Evolutionary conservation across 1,140 invertebrate genomes (phyloP), one percentile per base, ranked within the genome.

Genomic region (Heliconius nattereri): DNA sequence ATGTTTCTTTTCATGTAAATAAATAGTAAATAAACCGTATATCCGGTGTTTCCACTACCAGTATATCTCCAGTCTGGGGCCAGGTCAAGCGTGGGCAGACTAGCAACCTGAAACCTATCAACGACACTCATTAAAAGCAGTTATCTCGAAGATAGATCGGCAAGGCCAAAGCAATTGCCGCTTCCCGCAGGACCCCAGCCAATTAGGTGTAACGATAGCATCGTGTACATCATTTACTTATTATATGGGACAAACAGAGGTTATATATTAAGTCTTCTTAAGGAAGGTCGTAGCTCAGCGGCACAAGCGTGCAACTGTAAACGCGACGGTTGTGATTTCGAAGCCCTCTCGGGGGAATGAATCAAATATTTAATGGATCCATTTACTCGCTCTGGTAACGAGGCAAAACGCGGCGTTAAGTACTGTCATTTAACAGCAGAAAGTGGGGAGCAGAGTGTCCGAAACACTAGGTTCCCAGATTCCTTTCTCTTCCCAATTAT

Each of bases 81-180:
- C 71, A 66, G 79, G 71, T 79, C 60, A 75, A 70, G 79, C 71
- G 79, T 80, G 57, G 79, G 79, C 40, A 76, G 73, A 75, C 54
- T 35, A 45, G 78, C 71, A 72, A 78, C 78, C 37, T 74, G 78
- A 78, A 77, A 77, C 75, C 75, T 77, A 80, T 80, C 76, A 77
- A 78, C 79, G 37, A 73, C 54, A 5, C 60, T 78, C 76, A 78
- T 72, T 78, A 81, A 40, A 75, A 72, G 72, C 60, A 75, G 52
- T 81, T 81, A 81, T 81, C 80, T 81, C 49, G 77, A 81, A 84
- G 73, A 79, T 78, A 75, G 73, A 79, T 82, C 78, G 80, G 81
- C 86, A 86, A 87, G 86, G 86, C 80, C 83, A 71, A 82, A 86
- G 81, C 81, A 87, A 87, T 87, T 85, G 83, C 76, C 79, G 86